Percentiles rank a stretch among this genome's conserved stretches.
phyloP scores from a whole-genome alignment of 2,888 invertebrate species.

The Autographa pulchrina region DNA sequence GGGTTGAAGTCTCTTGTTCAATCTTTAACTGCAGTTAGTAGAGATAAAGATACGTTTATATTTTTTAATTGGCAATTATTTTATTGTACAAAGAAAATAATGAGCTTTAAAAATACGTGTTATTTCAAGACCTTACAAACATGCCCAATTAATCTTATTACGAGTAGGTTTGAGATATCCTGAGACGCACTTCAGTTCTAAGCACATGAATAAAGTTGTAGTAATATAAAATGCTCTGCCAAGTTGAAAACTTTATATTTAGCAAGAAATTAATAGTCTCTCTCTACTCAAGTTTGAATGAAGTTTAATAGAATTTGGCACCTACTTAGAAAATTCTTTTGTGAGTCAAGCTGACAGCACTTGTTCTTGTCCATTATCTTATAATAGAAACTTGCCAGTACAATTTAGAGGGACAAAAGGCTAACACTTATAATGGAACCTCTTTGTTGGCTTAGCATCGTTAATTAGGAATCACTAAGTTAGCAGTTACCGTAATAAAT shows the following conservation, averaged over 20 bases:
- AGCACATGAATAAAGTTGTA: not conserved
- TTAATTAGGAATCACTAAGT: conserved; percentile 18
- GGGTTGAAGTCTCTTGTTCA: not conserved
- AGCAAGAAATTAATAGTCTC: not conserved
- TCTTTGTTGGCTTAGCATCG: conserved; percentile 9
- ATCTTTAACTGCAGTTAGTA: too few relatives aligned
- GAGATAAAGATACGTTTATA: too few relatives aligned
- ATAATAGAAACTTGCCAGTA: conserved; percentile 2
- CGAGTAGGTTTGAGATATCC: too few relatives aligned
- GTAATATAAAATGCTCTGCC: not conserved
- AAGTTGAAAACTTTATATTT: not conserved
- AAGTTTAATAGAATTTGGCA: conserved; percentile 1
- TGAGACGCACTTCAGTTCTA: too few relatives aligned
- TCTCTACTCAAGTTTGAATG: not conserved
- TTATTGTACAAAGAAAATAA: too few relatives aligned
- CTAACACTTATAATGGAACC: conserved; percentile 12
- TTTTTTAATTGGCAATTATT: too few relatives aligned
- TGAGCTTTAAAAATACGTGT: too few relatives aligned
- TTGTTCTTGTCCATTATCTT: conserved; percentile 5
- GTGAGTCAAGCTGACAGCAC: not conserved
- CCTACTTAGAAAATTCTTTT: not conserved
- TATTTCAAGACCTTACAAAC: too few relatives aligned
- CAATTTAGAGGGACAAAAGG: conserved; percentile 2
- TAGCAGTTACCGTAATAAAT: conserved; percentile 39
- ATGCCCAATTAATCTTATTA: too few relatives aligned